These are phyloP conservation scores for Spisula subtruncata DNA, from an alignment of 2,888 invertebrate genomes.

Conservation along the genomic window DNA sequence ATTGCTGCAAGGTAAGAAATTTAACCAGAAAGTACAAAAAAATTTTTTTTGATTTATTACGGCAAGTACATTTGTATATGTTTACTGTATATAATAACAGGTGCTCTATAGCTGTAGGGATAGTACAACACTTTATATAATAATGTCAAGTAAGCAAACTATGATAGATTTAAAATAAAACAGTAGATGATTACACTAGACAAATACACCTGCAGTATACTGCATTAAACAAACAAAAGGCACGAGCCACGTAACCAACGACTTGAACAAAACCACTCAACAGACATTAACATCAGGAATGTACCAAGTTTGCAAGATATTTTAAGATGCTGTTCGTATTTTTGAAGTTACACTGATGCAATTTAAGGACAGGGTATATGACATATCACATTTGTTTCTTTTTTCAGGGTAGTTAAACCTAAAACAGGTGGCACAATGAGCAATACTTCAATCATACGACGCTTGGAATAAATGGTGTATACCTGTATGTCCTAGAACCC, in stretches of 20 bases:
- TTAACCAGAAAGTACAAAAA: background rate
- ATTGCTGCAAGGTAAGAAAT: background rate
- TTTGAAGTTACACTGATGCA: background rate
- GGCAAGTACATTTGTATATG: no score
- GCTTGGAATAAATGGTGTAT: no score
- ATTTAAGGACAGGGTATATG: no score
- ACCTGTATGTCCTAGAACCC: no score
- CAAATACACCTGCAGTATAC: background rate
- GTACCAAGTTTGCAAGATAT: background rate
- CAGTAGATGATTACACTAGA: background rate
- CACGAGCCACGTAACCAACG: background rate
- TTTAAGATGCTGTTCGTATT: background rate
- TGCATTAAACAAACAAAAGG: background rate
- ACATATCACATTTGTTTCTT: no score
- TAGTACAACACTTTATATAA: background rate
- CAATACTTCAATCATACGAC: no score
- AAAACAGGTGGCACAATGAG: no score
- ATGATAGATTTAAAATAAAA: background rate
- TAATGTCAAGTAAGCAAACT: conserved; percentile 7
- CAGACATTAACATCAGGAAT: background rate
- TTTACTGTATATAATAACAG: background rate
- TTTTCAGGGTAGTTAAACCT: no score
- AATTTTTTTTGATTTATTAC: background rate
- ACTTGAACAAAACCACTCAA: background rate
- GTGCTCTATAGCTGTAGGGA: background rate